phyloP scores from a whole-genome alignment of 2,888 invertebrate species.

The Eristalis tenax region DNA sequence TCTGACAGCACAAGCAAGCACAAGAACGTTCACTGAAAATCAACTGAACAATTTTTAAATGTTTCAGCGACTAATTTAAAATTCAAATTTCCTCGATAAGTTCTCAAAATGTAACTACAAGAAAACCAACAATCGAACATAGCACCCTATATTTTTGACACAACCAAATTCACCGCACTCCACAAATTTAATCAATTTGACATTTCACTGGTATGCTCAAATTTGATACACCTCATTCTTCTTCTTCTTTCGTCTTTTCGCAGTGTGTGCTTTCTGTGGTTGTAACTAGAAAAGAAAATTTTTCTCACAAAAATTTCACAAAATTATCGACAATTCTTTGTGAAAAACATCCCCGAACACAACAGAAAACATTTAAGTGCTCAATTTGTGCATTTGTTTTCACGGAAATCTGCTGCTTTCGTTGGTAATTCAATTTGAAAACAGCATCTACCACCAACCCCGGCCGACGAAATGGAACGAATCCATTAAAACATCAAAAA shows the following conservation, averaged over 20 bases:
- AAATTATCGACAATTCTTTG: constrained; percentile 45
- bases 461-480: constrained; percentile 69
- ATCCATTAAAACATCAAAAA: constrained; percentile 49
- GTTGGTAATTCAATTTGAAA: constrained; percentile 40
- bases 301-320: constrained; percentile 12
- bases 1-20: no score
- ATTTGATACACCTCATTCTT: constrained; percentile 47
- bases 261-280: constrained; percentile 67
- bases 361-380: constrained; percentile 34
- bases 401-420: not conserved
- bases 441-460: constrained; percentile 47
- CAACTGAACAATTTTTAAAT: no score
- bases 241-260: constrained; percentile 63
- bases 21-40: no score
- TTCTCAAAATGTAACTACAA: not conserved
- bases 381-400: not conserved
- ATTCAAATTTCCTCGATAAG: not conserved
- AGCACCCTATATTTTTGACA: not conserved
- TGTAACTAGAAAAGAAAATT: constrained; percentile 55
- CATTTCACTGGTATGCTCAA: constrained; percentile 38
- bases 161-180: constrained; percentile 44
- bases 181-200: constrained; percentile 62
- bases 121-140: not conserved
- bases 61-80: not conserved
- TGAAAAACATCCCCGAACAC: constrained; percentile 37